Evolutionary conservation across 2,797 vertebrate genomes (phyloP).

Genomic region (Chrysocyon brachyurus): DNA sequence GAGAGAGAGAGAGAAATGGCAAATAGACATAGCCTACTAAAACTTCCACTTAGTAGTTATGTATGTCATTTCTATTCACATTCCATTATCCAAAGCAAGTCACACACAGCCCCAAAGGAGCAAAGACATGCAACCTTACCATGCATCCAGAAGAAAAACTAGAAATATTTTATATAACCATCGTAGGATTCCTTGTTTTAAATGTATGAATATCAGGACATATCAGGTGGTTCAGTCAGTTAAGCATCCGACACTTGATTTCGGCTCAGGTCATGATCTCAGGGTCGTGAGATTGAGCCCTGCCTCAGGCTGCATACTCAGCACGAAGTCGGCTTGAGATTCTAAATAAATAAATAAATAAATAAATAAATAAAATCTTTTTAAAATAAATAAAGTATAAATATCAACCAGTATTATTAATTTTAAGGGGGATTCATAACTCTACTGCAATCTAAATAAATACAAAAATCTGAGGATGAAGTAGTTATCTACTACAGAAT

Average conservation of each 20-base stretch:
- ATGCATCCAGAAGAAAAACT: not conserved
- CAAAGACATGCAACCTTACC: not conserved
- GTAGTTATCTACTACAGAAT: not conserved
- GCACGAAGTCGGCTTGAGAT: not conserved
- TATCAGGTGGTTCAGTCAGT: not conserved
- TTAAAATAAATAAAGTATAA: not conserved
- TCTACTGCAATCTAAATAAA: slow-evolving; percentile 4
- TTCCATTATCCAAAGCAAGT: not conserved
- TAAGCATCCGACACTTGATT: not conserved
- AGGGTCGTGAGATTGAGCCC: not conserved
- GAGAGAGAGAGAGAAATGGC: not conserved
- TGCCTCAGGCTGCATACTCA: not conserved
- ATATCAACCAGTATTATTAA: not conserved
- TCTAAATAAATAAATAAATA: not conserved
- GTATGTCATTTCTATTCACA: not conserved
- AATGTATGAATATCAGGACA: not conserved
- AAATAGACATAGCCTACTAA: not conserved
- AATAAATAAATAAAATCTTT: not conserved
- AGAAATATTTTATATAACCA: not conserved
- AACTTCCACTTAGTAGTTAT: not conserved
- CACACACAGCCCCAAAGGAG: not conserved
- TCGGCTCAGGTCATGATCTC: not conserved
- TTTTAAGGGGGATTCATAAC: not conserved
- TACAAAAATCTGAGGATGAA: not conserved
- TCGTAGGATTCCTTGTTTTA: not conserved